Percentiles rank a stretch among this genome's conserved stretches.
These are phyloP conservation scores for Lepilemur ruficaudatus DNA, from an alignment of 2,797 vertebrate species.

Conservation along the genomic window DNA sequence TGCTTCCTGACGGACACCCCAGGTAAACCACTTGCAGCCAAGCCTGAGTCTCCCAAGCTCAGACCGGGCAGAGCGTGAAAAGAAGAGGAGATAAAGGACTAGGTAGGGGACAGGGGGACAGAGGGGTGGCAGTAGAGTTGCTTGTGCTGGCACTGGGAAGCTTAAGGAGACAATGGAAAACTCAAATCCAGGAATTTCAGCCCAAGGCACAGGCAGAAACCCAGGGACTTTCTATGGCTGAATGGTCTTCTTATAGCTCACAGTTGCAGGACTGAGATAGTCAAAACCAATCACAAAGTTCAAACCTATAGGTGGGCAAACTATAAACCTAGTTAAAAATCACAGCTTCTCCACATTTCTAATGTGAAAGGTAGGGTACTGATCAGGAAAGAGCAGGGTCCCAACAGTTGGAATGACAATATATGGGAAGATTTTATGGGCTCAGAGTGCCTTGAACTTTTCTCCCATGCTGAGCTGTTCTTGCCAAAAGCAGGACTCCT, in stretches of 20 bases:
- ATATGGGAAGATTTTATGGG: not conserved
- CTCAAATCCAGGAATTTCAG: not conserved
- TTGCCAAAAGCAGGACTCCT: not conserved
- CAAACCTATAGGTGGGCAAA: not conserved
- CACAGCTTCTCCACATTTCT: not conserved
- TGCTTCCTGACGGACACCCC: not conserved
- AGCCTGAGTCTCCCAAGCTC: not conserved
- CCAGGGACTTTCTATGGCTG: not conserved
- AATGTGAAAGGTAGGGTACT: not conserved
- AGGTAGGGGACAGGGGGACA: fast-evolving
- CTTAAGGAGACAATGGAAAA: not conserved
- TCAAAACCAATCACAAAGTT: not conserved
- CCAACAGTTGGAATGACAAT: not conserved
- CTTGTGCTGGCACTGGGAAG: not conserved
- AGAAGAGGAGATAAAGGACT: not conserved
- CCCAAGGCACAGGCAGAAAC: not conserved
- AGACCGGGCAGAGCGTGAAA: not conserved
- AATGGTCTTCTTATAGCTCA: not conserved
- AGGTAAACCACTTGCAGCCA: not conserved
- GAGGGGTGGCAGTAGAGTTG: fast-evolving
- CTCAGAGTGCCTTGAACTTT: not conserved
- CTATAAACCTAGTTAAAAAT: not conserved
- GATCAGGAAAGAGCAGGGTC: not conserved
- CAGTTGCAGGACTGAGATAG: not conserved
- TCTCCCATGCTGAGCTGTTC: not conserved